Percentiles rank a stretch among this genome's conserved stretches.
Conservation (phyloP, 2,113 vertebrate species). For the zebrafish (Danio rerio) region GRCz12tu NC_133188.1:21053501-21054000, state of each 20-base stretch:
- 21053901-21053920: no score
- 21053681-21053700: background rate
- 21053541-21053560: slow-evolving; percentile 51
- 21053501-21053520: slow-evolving; percentile 3
- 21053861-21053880: no score
- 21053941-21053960: background rate
- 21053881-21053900: no score
- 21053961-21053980: slow-evolving; percentile 25
- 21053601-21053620: slow-evolving; percentile 38
- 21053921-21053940: no score
- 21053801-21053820: no score
- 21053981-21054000: slow-evolving; percentile 14
- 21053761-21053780: background rate
- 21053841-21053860: slow-evolving; percentile 1
- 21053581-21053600: slow-evolving; percentile 50
- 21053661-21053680: background rate
- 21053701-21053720: background rate
- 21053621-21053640: slow-evolving; percentile 46
- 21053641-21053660: background rate
- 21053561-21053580: slow-evolving; percentile 44
- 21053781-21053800: no score
- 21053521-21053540: slow-evolving; percentile 58
- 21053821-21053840: slow-evolving; percentile 5
- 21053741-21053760: background rate
- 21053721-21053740: background rate